Base-by-base conservation (phyloP, 2,113 vertebrate genomes). In the Dinomys branickii region DNA sequence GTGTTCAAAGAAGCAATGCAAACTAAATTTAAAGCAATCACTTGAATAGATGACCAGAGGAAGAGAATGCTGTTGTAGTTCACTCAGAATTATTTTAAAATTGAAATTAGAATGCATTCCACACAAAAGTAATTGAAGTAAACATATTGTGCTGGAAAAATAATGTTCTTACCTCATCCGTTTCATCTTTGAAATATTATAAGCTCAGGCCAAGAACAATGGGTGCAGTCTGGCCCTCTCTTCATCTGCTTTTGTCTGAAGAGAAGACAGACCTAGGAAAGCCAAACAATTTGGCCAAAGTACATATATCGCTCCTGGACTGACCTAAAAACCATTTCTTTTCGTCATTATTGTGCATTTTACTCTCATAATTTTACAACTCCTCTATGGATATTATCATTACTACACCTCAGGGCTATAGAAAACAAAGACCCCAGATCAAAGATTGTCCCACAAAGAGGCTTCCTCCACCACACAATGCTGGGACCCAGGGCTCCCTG, bases 271-370 rank as follows among this genome's bases (percentile, higher is more conserved):
- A 38, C 26, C 16, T 22, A 5, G 5, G 3, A 13, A 11, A 30
- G 33, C 22, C 33, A 1, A 1, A 9, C 0, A 12, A 12, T 1
- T 38, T 5, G 24, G 52, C 13, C 71, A 75, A 30, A 0, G 0
- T 0, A 7, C n/a, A n/a, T 17, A 14, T 14, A 11, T 24, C 52
- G 1, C 47, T 4, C 19, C 28, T 0, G 5, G 3, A 10, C 16
- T 28, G 7, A 4, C 13, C 28, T 3, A 1, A 19, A 16, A 22
- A 19, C 1, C 14, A 13, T 5, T 4, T 1, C 35, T 0, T 11
- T 1, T 3, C 0, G 6, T 22, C 8, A 0, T 19, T 3, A 8
- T 0, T 0, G 9, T 12, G 3, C 19, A 3, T 11, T 16, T 58
- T 5, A 0, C 6, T 2, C 8, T 1, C 41, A 38, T 4, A 9